phyloP scores from a whole-genome alignment of 1,140 invertebrate genomes.

The Bemisia tabaci region DNA sequence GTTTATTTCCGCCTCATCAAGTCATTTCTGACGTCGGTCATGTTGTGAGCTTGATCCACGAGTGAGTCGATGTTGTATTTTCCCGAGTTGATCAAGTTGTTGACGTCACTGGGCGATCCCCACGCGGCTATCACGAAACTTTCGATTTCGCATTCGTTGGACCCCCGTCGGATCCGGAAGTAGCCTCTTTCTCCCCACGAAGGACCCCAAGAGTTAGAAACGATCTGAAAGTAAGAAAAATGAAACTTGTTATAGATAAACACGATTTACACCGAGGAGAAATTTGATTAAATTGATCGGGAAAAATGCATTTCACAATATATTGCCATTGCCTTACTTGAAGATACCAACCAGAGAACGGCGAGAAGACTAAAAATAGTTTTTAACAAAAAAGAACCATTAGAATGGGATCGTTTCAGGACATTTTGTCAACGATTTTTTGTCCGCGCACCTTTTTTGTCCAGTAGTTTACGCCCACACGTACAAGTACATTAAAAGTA shows the following conservation, averaged over 20 bases:
- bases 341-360: too few species aligned
- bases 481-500: too few species aligned
- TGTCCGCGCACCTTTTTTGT: too few species aligned
- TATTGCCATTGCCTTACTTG: too few species aligned
- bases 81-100: neutral
- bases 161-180: slow-evolving; percentile 64
- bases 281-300: too few species aligned
- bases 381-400: too few species aligned
- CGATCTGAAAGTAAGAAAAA: slow-evolving; percentile 45
- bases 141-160: slow-evolving; percentile 76
- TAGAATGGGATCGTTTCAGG: too few species aligned
- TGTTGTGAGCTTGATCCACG: neutral
- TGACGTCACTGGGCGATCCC: slow-evolving; percentile 30
- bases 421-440: too few species aligned
- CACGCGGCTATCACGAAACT: slow-evolving; percentile 63
- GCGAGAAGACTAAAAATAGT: too few species aligned
- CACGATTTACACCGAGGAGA: too few species aligned
- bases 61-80: slow-evolving; percentile 2
- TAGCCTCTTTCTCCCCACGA: slow-evolving; percentile 80
- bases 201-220: slow-evolving; percentile 79
- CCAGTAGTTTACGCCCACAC: too few species aligned
- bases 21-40: neutral
- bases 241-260: slow-evolving; percentile 7
- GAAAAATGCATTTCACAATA: too few species aligned
- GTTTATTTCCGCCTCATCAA: neutral